A percentile compares a stretch with the other conserved stretches of the same genome.
Conservation (phyloP, 1,140 invertebrate genomes). For the Piezodorus guildinii region DNA sequence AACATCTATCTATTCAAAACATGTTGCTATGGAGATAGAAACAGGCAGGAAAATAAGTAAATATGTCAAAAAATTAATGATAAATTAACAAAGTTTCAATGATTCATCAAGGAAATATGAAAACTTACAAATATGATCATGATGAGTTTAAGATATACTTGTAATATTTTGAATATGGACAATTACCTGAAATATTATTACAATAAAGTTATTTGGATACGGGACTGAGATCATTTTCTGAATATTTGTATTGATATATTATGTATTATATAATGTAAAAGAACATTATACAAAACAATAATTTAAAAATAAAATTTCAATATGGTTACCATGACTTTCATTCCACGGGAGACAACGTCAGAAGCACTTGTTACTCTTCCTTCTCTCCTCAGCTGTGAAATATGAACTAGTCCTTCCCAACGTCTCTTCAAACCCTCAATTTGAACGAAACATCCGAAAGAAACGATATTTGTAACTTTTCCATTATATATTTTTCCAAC, state of each 20-base stretch:
- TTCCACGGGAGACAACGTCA: slow-evolving; percentile 84
- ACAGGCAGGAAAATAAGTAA: too few species aligned
- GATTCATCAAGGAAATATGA: too few species aligned
- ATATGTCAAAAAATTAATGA: too few species aligned
- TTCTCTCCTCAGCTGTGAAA: slow-evolving; percentile 86
- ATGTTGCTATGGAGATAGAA: too few species aligned
- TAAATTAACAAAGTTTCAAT: too few species aligned
- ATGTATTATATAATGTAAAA: slow-evolving; percentile 24
- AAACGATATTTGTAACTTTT: slow-evolving; percentile 88
- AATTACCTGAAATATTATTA: too few species aligned
- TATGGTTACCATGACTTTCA: slow-evolving; percentile 71
- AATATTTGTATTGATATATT: background rate
- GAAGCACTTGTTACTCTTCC: slow-evolving; percentile 88
- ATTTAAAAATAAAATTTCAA: background rate
- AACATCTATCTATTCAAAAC: too few species aligned
- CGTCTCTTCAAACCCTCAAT: slow-evolving; percentile 76
- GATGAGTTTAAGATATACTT: too few species aligned
- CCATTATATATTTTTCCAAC: slow-evolving; percentile 76
- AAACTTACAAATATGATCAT: too few species aligned
- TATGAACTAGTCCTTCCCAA: slow-evolving; percentile 94
- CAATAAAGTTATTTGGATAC: too few species aligned
- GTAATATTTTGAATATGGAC: too few species aligned
- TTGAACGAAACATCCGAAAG: slow-evolving; percentile 97
- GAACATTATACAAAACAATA: background rate
- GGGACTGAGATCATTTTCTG: too few species aligned